Evolutionary conservation across 2,888 invertebrate species (phyloP).

Genomic region (Stenchaetothrips biformis): DNA sequence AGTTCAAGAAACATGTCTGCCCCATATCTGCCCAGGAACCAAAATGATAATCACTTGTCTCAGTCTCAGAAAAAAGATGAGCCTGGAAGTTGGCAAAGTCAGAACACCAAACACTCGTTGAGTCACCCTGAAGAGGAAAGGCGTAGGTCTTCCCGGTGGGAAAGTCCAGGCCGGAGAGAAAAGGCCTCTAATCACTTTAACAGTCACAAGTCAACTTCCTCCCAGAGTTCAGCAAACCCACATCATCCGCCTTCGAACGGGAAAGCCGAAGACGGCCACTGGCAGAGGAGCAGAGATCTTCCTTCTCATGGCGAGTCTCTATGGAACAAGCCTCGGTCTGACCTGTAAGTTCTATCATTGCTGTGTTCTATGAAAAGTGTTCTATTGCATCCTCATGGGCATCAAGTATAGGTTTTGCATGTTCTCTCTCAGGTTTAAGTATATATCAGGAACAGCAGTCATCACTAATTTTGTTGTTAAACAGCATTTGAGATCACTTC

Average conservation of each 20-base stretch:
- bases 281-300: not conserved
- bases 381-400: not conserved
- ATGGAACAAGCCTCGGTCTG: conserved; percentile 20
- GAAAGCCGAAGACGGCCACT: not conserved
- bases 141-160: not conserved
- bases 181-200: not conserved
- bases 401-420: not conserved
- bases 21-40: not conserved
- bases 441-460: not conserved
- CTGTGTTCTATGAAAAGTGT: conserved; percentile 18
- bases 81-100: not conserved
- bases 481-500: not conserved
- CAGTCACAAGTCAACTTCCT: not conserved
- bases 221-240: not conserved
- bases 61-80: not conserved
- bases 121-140: not conserved
- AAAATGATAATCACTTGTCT: not conserved
- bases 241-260: not conserved
- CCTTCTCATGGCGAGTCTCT: conserved; percentile 5
- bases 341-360: conserved; percentile 9
- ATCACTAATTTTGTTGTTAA: not conserved
- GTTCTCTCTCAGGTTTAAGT: not conserved
- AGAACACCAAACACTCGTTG: not conserved
- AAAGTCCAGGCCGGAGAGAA: not conserved
- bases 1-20: not conserved